phyloP scores from a whole-genome alignment of 1,140 invertebrate genomes.

The Dendrolimus punctatus region DNA sequence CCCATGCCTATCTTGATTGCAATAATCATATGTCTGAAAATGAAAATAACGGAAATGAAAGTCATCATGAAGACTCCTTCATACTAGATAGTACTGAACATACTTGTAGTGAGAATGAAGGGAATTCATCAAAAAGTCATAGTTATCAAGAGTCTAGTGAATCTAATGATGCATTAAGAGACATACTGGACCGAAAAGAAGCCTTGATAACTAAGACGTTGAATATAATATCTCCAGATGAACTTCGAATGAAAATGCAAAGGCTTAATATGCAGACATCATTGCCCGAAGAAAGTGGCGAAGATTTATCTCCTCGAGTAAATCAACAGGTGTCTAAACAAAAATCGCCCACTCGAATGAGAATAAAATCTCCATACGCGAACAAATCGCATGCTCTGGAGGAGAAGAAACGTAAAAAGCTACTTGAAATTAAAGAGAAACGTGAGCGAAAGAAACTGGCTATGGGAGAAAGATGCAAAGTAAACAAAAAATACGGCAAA shows the following conservation, averaged over 20 bases:
- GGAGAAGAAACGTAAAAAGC: conserved; percentile 49
- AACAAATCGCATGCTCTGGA: conserved; percentile 47
- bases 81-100: conserved; percentile 5
- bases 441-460: conserved; percentile 49
- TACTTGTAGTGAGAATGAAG: conserved; percentile 10
- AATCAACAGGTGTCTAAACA: conserved; percentile 23
- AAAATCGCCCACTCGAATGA: conserved; percentile 34
- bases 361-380: conserved; percentile 62
- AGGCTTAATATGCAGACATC: conserved; percentile 33
- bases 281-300: conserved; percentile 37
- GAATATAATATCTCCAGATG: conserved; percentile 21
- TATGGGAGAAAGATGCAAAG: conserved; percentile 38
- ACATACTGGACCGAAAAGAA: conserved; percentile 5
- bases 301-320: conserved; percentile 16
- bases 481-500: conserved; percentile 38
- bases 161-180: conserved; percentile 8
- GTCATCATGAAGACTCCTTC: conserved; percentile 6
- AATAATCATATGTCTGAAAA: too few relatives aligned
- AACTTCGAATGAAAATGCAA: conserved; percentile 31
- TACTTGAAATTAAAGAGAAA: conserved; percentile 51
- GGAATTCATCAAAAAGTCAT: conserved; percentile 4
- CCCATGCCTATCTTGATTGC: too few relatives aligned
- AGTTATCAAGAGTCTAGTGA: conserved; percentile 8
- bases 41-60: background rate
- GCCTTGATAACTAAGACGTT: conserved; percentile 5